Evolutionary conservation across 2,113 vertebrate genomes (phyloP).

Genomic region (Catharus bicknelli): DNA sequence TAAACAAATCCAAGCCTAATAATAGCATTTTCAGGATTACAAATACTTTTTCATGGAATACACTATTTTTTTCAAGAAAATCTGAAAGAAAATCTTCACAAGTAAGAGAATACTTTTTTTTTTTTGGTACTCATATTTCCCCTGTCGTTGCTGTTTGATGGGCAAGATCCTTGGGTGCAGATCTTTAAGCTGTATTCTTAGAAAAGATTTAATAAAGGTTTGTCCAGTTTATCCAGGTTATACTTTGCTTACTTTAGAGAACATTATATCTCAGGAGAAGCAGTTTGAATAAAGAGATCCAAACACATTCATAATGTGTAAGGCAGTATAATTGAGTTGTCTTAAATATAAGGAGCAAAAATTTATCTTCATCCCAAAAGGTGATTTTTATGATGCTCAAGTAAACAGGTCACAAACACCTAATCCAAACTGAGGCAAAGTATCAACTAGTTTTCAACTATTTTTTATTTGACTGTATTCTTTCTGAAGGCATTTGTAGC

Average conservation of each 20-base stretch:
- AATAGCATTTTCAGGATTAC: neutral
- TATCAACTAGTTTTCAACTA: neutral
- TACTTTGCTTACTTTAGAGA: neutral
- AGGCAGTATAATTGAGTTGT: neutral
- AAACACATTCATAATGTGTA: neutral
- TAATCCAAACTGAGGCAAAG: neutral
- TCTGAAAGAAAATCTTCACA: neutral
- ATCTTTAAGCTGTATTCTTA: neutral
- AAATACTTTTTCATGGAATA: neutral
- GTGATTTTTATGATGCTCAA: neutral
- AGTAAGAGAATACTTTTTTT: neutral
- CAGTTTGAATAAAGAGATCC: neutral
- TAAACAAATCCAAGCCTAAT: neutral
- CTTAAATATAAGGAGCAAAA: neutral
- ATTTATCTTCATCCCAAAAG: neutral
- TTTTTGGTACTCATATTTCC: neutral
- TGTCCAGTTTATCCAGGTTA: neutral
- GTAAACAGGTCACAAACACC: neutral
- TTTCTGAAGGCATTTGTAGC: neutral
- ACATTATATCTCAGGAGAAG: neutral
- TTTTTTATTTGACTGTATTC: neutral
- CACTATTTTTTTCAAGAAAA: neutral
- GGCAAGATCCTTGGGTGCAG: neutral
- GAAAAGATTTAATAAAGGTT: neutral
- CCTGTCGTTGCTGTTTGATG: neutral